phyloP scores from a whole-genome alignment of 2,888 invertebrate genomes.

The Stenoptilia bipunctidactyla region DNA sequence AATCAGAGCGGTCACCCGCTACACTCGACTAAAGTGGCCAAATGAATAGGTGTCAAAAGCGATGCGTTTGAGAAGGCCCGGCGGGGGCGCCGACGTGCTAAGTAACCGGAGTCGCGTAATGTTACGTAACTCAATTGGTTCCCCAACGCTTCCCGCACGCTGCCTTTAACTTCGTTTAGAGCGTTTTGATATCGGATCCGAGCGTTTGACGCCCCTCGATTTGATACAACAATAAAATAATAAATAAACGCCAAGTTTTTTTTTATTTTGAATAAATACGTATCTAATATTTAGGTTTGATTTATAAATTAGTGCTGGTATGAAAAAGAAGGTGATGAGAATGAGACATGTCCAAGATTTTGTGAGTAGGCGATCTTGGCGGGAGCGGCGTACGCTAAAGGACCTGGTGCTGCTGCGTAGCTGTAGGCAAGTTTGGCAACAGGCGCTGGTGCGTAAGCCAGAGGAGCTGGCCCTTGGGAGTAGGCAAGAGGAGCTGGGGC shows the following conservation, averaged over 20 bases:
- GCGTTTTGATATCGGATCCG: conserved; percentile 70
- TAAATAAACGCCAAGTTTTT: conserved; percentile 9
- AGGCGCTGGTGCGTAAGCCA: conserved; percentile 24
- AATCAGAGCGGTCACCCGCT: conserved; percentile 1
- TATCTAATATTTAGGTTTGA: conserved; percentile 25
- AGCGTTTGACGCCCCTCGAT: conserved; percentile 25
- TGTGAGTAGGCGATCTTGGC: conserved; percentile 21
- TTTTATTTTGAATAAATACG: conserved; percentile 46
- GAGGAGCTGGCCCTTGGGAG: conserved; percentile 22
- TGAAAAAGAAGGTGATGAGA: conserved; percentile 44
- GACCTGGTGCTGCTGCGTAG: conserved; percentile 8
- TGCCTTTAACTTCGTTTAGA: conserved; percentile 63
- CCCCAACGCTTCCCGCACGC: conserved; percentile 67
- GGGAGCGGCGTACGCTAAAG: conserved; percentile 17
- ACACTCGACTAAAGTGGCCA: conserved; percentile 37
- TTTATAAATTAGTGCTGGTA: conserved; percentile 45
- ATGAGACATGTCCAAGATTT: conserved; percentile 25
- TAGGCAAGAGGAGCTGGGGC: conserved; percentile 21
- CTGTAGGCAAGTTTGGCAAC: conserved; percentile 24
- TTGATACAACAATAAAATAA: neutral
- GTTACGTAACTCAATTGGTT: conserved; percentile 69
- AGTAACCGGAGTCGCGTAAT: conserved; percentile 62
- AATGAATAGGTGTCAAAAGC: conserved; percentile 62
- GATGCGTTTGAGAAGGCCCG: conserved; percentile 40
- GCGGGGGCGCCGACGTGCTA: conserved; percentile 48